phyloP scores from a whole-genome alignment of 2,797 vertebrate species.

The Pelodytes ibericus region DNA sequence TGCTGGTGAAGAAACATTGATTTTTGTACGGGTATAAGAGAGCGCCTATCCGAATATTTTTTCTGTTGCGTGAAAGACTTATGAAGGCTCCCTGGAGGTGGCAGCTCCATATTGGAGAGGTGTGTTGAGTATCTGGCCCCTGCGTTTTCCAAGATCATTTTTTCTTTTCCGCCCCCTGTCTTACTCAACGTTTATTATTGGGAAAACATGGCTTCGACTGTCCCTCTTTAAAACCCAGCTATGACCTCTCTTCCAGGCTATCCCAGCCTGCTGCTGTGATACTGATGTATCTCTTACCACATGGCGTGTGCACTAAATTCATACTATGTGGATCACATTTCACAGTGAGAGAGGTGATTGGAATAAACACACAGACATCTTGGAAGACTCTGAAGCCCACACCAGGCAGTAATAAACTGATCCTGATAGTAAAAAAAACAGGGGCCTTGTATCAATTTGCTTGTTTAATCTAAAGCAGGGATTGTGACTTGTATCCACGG shows the following conservation, averaged over 20 bases:
- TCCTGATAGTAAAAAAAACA: neutral
- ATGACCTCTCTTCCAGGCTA: neutral
- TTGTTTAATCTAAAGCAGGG: constrained; percentile 20
- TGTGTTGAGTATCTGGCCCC: too few species aligned
- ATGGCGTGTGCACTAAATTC: constrained; percentile 14
- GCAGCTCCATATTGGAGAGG: too few species aligned
- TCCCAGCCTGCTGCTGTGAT: neutral
- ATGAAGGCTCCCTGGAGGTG: too few species aligned
- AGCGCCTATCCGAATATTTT: too few species aligned
- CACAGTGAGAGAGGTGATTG: neutral
- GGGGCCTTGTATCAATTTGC: constrained; percentile 6
- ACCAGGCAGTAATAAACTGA: neutral
- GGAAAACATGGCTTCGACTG: too few species aligned
- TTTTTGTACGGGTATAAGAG: too few species aligned
- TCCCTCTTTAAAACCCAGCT: too few species aligned
- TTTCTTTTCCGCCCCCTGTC: too few species aligned
- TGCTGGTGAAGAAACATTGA: too few species aligned
- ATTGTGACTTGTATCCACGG: constrained; percentile 7
- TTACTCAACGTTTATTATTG: too few species aligned
- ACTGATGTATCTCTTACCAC: constrained; percentile 1
- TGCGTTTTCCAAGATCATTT: too few species aligned
- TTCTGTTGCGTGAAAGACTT: too few species aligned
- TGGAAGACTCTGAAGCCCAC: neutral
- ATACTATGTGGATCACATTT: constrained; percentile 10
- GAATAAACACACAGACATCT: neutral